Percentiles rank a stretch among this genome's conserved stretches.
These are phyloP conservation scores for Pandion haliaetus DNA, from an alignment of 2,113 vertebrate genomes.

Conservation along the genomic window DNA sequence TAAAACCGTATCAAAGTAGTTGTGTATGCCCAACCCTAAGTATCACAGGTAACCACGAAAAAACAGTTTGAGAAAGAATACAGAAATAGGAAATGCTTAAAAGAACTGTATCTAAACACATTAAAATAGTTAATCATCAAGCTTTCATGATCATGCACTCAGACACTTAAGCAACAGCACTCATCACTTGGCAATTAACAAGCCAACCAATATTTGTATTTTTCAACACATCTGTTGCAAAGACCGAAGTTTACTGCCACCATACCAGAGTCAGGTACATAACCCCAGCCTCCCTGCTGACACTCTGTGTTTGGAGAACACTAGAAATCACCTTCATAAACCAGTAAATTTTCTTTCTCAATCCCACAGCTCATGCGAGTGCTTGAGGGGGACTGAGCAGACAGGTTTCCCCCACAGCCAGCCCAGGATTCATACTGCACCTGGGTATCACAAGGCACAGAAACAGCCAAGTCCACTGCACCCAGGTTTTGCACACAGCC, in stretches of 20 bases:
- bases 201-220: neutral
- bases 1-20: neutral
- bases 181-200: neutral
- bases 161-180: neutral
- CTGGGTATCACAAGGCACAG: neutral
- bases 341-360: neutral
- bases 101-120: neutral
- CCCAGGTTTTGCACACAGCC: neutral
- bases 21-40: neutral
- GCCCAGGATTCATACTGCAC: neutral
- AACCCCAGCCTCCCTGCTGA: neutral
- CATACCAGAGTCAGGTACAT: fast-evolving
- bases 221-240: neutral
- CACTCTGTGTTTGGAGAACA: neutral
- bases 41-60: neutral
- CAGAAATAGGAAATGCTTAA: neutral
- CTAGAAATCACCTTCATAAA: neutral
- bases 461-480: neutral
- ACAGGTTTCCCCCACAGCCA: neutral
- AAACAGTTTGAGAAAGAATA: neutral
- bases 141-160: neutral
- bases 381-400: neutral
- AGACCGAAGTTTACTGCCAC: neutral
- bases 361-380: neutral
- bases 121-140: neutral